These are phyloP conservation scores for Pelosia muscerda DNA, from an alignment of 2,888 invertebrate genomes.

Conservation along the genomic window DNA sequence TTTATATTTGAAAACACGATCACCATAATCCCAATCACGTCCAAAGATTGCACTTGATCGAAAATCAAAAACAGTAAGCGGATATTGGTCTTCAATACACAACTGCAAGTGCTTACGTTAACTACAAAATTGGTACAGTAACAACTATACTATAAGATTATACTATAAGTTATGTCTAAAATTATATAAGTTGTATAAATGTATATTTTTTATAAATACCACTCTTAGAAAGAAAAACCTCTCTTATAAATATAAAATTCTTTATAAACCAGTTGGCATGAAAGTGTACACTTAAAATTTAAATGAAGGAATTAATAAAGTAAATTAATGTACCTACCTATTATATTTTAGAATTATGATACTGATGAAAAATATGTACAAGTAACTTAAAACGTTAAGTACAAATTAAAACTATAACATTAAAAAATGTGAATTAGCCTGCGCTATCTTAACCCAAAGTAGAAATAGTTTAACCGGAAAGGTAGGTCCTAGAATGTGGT, in stretches of 20 bases:
- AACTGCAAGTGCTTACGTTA: no score
- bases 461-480: neutral
- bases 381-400: neutral
- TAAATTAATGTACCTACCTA: neutral
- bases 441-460: neutral
- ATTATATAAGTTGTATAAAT: neutral
- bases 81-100: no score
- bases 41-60: no score
- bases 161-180: neutral
- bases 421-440: neutral
- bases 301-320: neutral
- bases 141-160: neutral
- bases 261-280: neutral
- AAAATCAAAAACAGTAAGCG: no score
- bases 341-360: neutral
- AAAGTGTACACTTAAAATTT: neutral
- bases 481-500: neutral
- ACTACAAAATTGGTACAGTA: no score
- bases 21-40: no score
- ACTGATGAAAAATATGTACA: neutral
- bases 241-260: neutral
- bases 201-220: neutral
- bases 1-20: no score
- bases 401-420: neutral
- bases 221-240: neutral